These are phyloP conservation scores for Luperina testacea DNA, from an alignment of 2,888 invertebrate species.

Conservation along the genomic window DNA sequence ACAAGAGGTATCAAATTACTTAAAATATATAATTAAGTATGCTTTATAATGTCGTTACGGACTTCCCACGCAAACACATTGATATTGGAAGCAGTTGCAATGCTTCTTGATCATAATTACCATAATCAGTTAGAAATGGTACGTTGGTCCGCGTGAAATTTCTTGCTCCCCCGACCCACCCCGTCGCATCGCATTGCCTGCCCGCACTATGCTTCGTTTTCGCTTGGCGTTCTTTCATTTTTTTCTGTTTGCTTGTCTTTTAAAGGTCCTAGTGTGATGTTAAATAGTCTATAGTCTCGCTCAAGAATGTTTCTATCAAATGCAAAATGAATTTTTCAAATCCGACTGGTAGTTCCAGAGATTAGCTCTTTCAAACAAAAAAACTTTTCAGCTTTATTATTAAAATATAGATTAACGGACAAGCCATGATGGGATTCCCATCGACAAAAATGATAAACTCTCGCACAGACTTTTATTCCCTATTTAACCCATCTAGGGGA, in stretches of 20 bases:
- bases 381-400: not conserved
- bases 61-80: constrained; percentile 47
- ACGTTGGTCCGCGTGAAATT: no score
- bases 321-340: no score
- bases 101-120: constrained; percentile 11
- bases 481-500: not conserved
- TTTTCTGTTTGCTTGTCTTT: no score
- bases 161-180: no score
- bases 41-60: constrained; percentile 44
- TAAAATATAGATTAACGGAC: not conserved
- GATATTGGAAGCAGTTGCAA: constrained; percentile 38
- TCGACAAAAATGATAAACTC: not conserved
- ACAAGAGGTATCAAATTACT: constrained; percentile 53
- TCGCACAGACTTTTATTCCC: not conserved
- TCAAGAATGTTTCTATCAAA: no score
- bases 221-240: no score
- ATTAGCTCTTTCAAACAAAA: no score
- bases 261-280: no score
- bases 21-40: constrained; percentile 53
- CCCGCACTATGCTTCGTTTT: no score
- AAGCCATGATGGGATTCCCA: not conserved
- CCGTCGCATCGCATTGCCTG: no score
- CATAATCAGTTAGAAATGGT: constrained; percentile 3
- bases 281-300: no score
- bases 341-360: no score